phyloP scores from a whole-genome alignment of 2,113 vertebrate species.

The Tragelaphus scriptus region DNA sequence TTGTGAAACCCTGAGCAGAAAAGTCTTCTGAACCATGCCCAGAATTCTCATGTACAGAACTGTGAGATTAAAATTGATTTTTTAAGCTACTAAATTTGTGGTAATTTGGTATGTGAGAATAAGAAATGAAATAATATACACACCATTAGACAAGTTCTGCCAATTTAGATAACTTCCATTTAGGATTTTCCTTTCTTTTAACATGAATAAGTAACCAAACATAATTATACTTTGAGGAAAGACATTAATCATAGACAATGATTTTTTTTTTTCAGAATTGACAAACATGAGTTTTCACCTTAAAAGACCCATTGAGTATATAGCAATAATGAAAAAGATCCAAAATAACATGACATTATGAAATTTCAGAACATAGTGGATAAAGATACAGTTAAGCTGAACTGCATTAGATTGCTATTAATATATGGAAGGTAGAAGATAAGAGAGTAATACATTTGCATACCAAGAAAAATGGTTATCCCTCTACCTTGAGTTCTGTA shows the following conservation, averaged over 20 bases:
- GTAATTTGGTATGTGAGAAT: neutral
- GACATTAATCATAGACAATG: neutral
- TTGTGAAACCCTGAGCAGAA: neutral
- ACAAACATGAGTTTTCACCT: neutral
- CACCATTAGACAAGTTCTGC: neutral
- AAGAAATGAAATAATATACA: neutral
- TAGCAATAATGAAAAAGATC: neutral
- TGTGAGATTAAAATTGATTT: neutral
- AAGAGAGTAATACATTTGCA: neutral
- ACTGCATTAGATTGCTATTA: neutral
- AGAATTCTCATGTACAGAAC: neutral
- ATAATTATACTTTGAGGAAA: neutral
- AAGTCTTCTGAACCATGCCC: neutral
- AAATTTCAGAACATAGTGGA: neutral
- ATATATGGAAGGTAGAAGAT: neutral
- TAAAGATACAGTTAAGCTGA: neutral
- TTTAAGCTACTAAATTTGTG: neutral
- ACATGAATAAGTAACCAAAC: neutral
- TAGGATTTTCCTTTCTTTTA: neutral
- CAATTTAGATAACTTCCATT: neutral
- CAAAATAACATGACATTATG: neutral
- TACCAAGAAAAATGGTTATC: neutral
- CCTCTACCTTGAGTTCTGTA: neutral
- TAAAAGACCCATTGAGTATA: neutral
- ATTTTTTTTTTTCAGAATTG: neutral